Conservation (phyloP, 2,888 invertebrate species). For the Pilophorus perplexus region DNA sequence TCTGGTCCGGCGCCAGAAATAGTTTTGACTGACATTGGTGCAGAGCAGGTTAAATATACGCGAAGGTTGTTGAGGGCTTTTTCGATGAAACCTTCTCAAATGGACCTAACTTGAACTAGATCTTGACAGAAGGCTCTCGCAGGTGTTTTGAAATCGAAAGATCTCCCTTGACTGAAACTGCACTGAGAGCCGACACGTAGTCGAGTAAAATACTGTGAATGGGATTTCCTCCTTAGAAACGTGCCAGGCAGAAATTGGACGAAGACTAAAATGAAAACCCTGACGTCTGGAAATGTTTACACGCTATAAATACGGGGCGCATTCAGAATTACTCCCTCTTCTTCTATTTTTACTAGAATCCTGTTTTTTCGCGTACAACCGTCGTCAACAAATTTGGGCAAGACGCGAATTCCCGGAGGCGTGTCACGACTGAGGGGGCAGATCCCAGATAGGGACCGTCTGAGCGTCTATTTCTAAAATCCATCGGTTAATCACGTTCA, state of each 20-base stretch:
- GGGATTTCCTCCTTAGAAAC: not conserved
- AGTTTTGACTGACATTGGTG: slow-evolving; percentile 31
- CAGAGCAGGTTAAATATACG: slow-evolving; percentile 26
- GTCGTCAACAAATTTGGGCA: no score
- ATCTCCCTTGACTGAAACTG: no score
- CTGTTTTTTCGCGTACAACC: no score
- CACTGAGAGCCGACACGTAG: not conserved
- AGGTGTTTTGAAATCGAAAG: no score
- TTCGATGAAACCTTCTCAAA: not conserved
- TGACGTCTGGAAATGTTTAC: slow-evolving; percentile 24
- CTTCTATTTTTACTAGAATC: no score
- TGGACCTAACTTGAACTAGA: slow-evolving; percentile 12
- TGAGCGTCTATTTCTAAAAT: no score
- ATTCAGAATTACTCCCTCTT: no score
- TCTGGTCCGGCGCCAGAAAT: slow-evolving; percentile 20
- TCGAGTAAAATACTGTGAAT: not conserved
- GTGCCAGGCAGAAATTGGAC: not conserved
- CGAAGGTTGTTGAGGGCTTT: slow-evolving; percentile 17
- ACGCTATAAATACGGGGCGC: slow-evolving; percentile 8
- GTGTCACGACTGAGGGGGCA: no score
- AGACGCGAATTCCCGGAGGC: no score
- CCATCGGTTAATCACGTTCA: no score
- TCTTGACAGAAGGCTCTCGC: not conserved
- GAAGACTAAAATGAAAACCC: not conserved
- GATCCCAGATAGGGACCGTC: no score